Conservation (phyloP, 1,140 invertebrate genomes). For the Paralvinella palmiformis region DNA sequence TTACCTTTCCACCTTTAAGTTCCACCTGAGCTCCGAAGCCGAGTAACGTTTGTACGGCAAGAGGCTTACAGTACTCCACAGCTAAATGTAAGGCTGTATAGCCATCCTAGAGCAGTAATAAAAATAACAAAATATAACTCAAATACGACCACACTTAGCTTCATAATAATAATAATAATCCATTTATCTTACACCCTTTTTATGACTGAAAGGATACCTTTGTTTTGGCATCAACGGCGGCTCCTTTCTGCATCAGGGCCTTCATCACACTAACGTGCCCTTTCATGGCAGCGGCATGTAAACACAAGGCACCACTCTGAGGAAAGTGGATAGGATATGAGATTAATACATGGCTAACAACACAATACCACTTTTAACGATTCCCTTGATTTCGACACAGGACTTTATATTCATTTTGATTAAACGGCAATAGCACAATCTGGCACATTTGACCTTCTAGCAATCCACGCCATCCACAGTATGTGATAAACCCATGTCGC, state of each 20-base stretch:
- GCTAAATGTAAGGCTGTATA: slow-evolving; percentile 98
- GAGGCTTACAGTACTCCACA: slow-evolving; percentile 91
- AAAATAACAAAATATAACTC: too few species aligned
- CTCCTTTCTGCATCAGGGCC: slow-evolving; percentile 88
- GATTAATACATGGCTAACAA: too few species aligned
- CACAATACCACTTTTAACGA: too few species aligned
- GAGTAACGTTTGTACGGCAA: slow-evolving; percentile 90
- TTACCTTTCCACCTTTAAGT: slow-evolving; percentile 66
- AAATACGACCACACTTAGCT: too few species aligned
- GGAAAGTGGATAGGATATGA: too few species aligned
- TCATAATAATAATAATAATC: background rate
- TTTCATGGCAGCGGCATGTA: slow-evolving; percentile 53
- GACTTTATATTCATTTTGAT: too few species aligned
- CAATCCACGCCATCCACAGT: too few species aligned
- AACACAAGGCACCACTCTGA: slow-evolving; percentile 50
- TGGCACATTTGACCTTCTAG: too few species aligned
- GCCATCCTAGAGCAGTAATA: slow-evolving; percentile 72
- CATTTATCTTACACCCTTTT: background rate
- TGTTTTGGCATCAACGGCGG: slow-evolving; percentile 88
- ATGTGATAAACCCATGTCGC: too few species aligned
- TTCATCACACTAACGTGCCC: slow-evolving; percentile 97
- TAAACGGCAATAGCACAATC: too few species aligned
- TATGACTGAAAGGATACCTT: slow-evolving; percentile 62
- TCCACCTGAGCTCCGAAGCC: slow-evolving; percentile 96
- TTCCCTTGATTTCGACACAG: too few species aligned